Percentiles rank a stretch among this genome's conserved stretches.
Conservation (phyloP, 2,888 invertebrate genomes). For the Himalopsyche kuldschensis region DNA sequence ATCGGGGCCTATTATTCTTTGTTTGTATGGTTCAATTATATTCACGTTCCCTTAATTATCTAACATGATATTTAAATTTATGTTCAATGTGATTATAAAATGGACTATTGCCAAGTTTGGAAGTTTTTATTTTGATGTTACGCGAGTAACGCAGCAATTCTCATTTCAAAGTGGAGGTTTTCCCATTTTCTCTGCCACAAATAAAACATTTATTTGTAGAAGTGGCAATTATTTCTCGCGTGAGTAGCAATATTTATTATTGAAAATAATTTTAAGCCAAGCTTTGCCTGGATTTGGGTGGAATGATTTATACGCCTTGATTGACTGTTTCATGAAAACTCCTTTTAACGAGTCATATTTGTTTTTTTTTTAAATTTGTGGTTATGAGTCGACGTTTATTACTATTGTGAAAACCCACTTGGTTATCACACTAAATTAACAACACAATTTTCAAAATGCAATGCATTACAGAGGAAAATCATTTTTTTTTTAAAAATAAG, state of each 20-base stretch:
- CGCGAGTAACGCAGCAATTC: not conserved
- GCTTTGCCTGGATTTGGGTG: not conserved
- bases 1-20: too few species aligned
- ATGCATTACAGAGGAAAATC: too few species aligned
- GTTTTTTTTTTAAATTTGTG: not conserved
- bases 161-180: not conserved
- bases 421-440: too few species aligned
- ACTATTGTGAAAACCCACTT: too few species aligned
- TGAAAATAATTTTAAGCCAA: not conserved
- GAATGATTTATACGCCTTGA: not conserved
- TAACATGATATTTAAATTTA: too few species aligned
- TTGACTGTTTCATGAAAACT: not conserved
- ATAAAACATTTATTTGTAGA: not conserved
- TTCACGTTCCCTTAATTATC: too few species aligned
- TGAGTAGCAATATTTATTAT: not conserved
- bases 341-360: not conserved
- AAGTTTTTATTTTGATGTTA: not conserved
- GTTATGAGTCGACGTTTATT: not conserved
- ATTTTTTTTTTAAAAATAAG: too few species aligned
- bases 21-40: too few species aligned
- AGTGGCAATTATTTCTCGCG: not conserved
- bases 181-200: not conserved
- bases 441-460: too few species aligned
- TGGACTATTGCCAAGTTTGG: too few species aligned
- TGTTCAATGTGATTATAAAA: too few species aligned